These are phyloP conservation scores for Drosophila rufa DNA, from an alignment of 1,140 invertebrate genomes.

Conservation along the genomic window DNA sequence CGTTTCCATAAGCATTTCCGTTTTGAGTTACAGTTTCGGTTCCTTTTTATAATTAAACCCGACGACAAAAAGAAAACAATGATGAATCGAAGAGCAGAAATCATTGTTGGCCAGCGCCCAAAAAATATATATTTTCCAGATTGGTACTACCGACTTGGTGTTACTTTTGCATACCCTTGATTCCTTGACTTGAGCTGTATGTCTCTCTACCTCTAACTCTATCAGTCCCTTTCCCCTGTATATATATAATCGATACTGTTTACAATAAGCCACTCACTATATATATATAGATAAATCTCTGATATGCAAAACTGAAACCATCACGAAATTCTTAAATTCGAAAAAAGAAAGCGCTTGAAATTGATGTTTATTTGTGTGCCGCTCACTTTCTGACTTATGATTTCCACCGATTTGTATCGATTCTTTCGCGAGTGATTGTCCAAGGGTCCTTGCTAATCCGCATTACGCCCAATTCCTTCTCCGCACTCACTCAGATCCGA, in stretches of 20 bases:
- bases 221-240: constrained; percentile 1
- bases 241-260: constrained; percentile 29
- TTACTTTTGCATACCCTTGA: constrained; percentile 49
- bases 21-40: constrained; percentile 27
- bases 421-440: constrained; percentile 9
- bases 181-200: no score
- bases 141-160: constrained; percentile 35
- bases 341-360: constrained; percentile 49
- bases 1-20: constrained; percentile 33
- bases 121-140: constrained; percentile 11
- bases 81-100: constrained; percentile 21
- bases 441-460: constrained; percentile 28
- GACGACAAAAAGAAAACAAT: constrained; percentile 12
- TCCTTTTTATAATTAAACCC: constrained; percentile 5
- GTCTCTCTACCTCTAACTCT: constrained; percentile 1
- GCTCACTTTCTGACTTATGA: constrained; percentile 45
- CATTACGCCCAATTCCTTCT: constrained; percentile 14
- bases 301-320: constrained; percentile 71
- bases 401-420: constrained; percentile 39
- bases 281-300: constrained; percentile 32
- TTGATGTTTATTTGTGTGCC: constrained; percentile 41
- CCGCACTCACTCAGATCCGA: constrained; percentile 88
- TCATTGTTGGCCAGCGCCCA: constrained; percentile 19
- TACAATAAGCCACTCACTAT: constrained; percentile 12
- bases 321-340: constrained; percentile 45